Percentiles rank a stretch among this genome's conserved stretches.
phyloP scores from a whole-genome alignment of 1,140 invertebrate genomes.

The Brachionus plicatilis region DNA sequence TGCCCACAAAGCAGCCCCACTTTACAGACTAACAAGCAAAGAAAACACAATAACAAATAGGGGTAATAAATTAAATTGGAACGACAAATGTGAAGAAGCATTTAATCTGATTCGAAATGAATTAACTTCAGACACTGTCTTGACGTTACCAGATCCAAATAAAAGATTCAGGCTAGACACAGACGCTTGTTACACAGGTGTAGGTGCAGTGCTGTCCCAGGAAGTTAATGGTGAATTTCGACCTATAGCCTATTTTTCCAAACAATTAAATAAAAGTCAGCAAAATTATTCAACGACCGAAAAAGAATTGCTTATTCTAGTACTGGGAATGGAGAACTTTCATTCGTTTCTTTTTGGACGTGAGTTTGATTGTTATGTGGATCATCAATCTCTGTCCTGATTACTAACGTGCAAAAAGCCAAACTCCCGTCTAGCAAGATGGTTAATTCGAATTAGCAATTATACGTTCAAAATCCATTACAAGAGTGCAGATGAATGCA shows the following conservation, averaged over 20 bases:
- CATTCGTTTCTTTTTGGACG: conserved; percentile 44
- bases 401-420: conserved; percentile 45
- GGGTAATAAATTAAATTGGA: not conserved
- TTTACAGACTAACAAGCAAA: not conserved
- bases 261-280: not conserved
- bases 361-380: conserved; percentile 44
- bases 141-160: conserved; percentile 45
- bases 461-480: not conserved
- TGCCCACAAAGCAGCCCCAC: not conserved
- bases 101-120: not conserved
- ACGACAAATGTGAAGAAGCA: not conserved
- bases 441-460: not conserved
- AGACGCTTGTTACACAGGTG: conserved; percentile 50
- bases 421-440: not conserved
- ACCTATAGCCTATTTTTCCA: not conserved
- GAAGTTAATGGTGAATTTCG: not conserved
- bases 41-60: not conserved
- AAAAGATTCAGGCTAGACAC: conserved; percentile 52
- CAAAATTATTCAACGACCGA: conserved; percentile 48
- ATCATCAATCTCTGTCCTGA: conserved; percentile 56
- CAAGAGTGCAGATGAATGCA: too few species aligned
- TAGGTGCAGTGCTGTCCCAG: conserved; percentile 48
- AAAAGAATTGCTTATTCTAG: conserved; percentile 49
- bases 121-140: not conserved
- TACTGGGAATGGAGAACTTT: conserved; percentile 53